These are phyloP conservation scores for Drosophila ezoana DNA, from an alignment of 2,888 invertebrate species.

Conservation along the genomic window DNA sequence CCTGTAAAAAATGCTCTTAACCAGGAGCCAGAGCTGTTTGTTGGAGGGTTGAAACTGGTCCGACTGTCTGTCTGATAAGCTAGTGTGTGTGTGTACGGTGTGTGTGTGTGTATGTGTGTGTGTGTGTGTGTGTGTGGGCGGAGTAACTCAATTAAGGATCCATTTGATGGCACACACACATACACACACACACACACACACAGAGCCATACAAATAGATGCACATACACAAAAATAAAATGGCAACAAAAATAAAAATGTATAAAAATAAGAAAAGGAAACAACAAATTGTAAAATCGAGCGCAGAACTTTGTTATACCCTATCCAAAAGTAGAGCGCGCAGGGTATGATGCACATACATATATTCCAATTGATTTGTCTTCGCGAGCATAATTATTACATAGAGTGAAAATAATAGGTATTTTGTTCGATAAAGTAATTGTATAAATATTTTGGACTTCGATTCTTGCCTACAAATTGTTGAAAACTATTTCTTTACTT, in stretches of 20 bases:
- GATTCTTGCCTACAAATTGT: too few species aligned
- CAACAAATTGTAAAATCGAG: constrained; percentile 29
- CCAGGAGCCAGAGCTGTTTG: constrained; percentile 61
- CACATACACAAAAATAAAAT: constrained; percentile 31
- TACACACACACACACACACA: constrained; percentile 54
- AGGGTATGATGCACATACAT: not conserved
- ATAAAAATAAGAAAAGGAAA: constrained; percentile 4
- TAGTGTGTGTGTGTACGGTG: constrained; percentile 24
- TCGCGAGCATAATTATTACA: too few species aligned
- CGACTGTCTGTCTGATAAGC: constrained; percentile 45
- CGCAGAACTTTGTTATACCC: constrained; percentile 25
- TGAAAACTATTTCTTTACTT: too few species aligned
- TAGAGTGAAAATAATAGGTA: too few species aligned
- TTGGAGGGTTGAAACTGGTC: constrained; percentile 68
- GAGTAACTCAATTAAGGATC: constrained; percentile 86
- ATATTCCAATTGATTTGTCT: not conserved
- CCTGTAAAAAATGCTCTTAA: constrained; percentile 73
- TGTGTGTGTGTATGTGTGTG: constrained; percentile 32
- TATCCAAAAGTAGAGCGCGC: not conserved
- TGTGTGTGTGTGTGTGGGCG: constrained; percentile 78
- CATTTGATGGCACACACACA: constrained; percentile 84
- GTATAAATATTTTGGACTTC: too few species aligned
- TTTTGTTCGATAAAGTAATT: too few species aligned
- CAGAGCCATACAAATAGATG: constrained; percentile 20
- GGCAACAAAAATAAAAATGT: constrained; percentile 25